These are phyloP conservation scores for Drosophila sechellia DNA, from an alignment of 1,140 invertebrate genomes.

Conservation along the genomic window DNA sequence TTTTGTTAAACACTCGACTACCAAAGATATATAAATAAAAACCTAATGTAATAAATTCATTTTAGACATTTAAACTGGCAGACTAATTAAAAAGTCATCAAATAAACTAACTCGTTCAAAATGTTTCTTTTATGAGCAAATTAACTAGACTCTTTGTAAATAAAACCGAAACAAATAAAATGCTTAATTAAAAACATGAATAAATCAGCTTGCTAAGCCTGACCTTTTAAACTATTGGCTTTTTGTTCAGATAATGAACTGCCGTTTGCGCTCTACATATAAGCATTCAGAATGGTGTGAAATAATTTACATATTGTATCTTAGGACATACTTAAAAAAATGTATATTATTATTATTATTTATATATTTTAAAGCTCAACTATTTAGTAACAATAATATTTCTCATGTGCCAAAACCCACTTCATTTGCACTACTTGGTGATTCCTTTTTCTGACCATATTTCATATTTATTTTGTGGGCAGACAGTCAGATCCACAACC, in stretches of 20 bases:
- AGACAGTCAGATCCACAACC: background rate
- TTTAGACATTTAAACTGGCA: background rate
- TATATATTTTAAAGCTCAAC: too few species aligned
- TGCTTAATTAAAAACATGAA: conserved; percentile 9
- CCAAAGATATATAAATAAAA: background rate
- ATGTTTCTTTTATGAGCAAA: background rate
- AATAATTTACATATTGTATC: background rate
- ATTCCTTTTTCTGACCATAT: too few species aligned
- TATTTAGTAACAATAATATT: too few species aligned
- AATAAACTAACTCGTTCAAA: background rate
- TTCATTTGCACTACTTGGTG: too few species aligned
- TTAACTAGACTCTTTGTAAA: background rate
- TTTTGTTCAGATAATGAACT: conserved; percentile 1
- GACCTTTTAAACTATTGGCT: background rate
- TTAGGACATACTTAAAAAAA: too few species aligned
- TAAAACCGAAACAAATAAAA: background rate
- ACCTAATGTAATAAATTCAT: background rate
- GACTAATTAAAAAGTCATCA: background rate
- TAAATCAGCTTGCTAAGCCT: background rate
- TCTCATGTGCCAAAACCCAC: too few species aligned
- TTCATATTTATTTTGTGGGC: background rate
- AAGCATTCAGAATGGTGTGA: background rate
- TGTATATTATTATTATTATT: too few species aligned
- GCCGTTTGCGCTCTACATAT: background rate
- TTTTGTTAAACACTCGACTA: background rate